Base-by-base conservation (phyloP, 2,888 invertebrate genomes). In the Megalurothrips usitatus region DNA sequence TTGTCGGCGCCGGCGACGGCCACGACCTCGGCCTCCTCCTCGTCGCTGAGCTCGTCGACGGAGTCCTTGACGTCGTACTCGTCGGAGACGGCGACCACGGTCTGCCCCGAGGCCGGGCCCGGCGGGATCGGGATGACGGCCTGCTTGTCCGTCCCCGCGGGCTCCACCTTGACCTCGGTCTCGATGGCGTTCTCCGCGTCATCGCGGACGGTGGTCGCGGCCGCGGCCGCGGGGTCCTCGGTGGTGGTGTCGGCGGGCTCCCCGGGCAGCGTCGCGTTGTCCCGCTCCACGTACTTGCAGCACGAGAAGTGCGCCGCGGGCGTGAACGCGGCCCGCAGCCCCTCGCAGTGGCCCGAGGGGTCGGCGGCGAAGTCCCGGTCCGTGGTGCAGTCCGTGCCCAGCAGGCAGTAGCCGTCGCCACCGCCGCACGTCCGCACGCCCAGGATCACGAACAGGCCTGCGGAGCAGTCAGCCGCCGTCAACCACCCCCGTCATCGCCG, bases 381-480 rank as follows among this genome's bases (percentile, higher is more conserved):
- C 0, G 85, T 84, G 14, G 85, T 85, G 82, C 87, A 87, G 84
- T 87, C 87, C 34, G 84, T 81, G 19, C 87, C 87, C 49, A 88
- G 84, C 48, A 88, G 85, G 82, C 88, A 88, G 84, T 87, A 88
- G 47, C 88, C 88, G 0, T 81, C 82, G 2, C 87, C 86, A n/a
- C 83, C 83, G 4, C 87, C 85, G 82, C 88, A 88, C 4, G 87
- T 86, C 79, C 84, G 84, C 34, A 88, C 87, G 17, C 87, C 87
- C 78, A 86, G 86, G 82, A 88, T 87, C 81, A 87, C 87, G 83
- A 88, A 87, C 79, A 88, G 84, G 8, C 87, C 87, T 87, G 83
- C 9, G 23, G 52, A 1, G 52, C 8, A 52, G 52, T 12, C 52
- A 8, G 17, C n/a, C n/a, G n/a, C n/a, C n/a, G n/a, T n/a, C n/a